A percentile compares a stretch with the other conserved stretches of the same genome.
phyloP scores from a whole-genome alignment of 1,140 invertebrate genomes.

The Polyergus mexicanus region DNA sequence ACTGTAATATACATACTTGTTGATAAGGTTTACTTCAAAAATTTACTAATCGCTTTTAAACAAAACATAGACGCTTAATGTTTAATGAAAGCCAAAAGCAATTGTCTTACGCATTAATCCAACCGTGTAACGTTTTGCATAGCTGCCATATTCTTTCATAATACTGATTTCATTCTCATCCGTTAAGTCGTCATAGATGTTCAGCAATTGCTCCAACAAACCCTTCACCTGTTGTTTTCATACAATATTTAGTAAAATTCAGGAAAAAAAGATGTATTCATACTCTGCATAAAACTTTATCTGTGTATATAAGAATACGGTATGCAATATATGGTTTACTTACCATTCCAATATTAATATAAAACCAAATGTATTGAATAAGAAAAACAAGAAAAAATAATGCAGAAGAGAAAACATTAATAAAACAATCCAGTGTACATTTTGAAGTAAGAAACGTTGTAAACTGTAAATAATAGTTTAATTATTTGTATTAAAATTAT shows the following conservation, averaged over 20 bases:
- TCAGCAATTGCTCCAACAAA: background rate
- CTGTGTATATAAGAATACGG: background rate
- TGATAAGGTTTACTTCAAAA: background rate
- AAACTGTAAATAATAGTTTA: conserved; percentile 13
- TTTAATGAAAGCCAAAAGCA: background rate
- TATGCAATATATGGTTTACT: background rate
- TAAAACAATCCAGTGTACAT: background rate
- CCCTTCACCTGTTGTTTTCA: background rate
- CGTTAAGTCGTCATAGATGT: background rate
- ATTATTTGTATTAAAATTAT: background rate
- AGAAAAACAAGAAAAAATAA: background rate
- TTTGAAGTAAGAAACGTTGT: conserved; percentile 7
- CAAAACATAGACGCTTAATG: background rate
- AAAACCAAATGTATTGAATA: conserved; percentile 1
- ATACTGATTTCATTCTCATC: conserved; percentile 14
- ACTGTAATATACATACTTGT: too few species aligned
- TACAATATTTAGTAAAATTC: background rate
- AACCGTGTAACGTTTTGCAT: background rate
- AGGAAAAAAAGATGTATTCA: background rate
- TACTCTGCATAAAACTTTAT: background rate
- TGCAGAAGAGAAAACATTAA: background rate
- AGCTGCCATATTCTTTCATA: background rate
- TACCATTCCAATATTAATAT: background rate
- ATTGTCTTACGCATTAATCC: conserved; percentile 5
- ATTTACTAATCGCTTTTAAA: background rate